Evolutionary conservation across 1,140 invertebrate species (phyloP), one percentile per base, ranked within the genome.

Genomic region (Eufriesea mexicana): DNA sequence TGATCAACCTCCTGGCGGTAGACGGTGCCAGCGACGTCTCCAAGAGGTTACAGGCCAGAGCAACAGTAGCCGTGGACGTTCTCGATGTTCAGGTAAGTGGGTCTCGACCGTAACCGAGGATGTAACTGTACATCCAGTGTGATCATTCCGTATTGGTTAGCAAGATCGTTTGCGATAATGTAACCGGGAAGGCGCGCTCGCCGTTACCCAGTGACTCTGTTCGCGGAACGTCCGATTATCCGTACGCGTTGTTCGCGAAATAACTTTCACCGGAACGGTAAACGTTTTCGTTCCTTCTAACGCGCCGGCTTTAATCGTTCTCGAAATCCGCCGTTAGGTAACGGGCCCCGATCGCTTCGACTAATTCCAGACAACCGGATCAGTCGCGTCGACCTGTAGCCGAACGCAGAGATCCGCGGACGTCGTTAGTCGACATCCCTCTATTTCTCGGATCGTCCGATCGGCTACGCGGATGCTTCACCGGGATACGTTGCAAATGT

Each of bases 31-130:
- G 94, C n/a, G 95, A 95, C 67, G 91, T 92, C 23, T 91, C 89
- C 6, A 95, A 95, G 78, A 94, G 95, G 45, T 89, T 97, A 20
- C 95, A 95, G 47, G 95, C 96, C 0, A 93, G 95, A 45, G 96
- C 97, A 1, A 96, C 96, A n/a, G 95, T 98, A 12, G 95, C 96
- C 0, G 96, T 97, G 0, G 96, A 96, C 25, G 95, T 98, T 20
- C 93, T 96, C 45, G 97, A 98, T 90, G 95, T 97, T 4, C 97
- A 96, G 91, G 93, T 94, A 92, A 91, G 80, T 88, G 75, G 86
- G 83, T 82, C 87, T 76, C 71, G 75, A 77, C 64, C 73, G n/a
- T 84, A 66, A 45, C 61, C 49, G 62, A 67, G 57, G 68, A 71
- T 12, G 59, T 87, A 87, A 87, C 86, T 57, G 28, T 61, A 80